These are phyloP conservation scores for Pelosia muscerda DNA, from an alignment of 2,888 invertebrate species.

Conservation along the genomic window DNA sequence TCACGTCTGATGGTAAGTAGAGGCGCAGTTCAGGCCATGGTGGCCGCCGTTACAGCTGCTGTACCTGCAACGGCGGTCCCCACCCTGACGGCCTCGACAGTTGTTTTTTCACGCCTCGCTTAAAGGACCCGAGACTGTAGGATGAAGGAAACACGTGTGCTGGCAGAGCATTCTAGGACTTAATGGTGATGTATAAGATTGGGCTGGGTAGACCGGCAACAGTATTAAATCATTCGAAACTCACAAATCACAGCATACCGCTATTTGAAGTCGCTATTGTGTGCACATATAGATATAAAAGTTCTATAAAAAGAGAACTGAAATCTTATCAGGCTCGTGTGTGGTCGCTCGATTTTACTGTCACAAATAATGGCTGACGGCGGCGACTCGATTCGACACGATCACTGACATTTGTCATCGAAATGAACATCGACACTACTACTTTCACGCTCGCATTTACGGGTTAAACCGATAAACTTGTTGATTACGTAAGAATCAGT, in stretches of 20 bases:
- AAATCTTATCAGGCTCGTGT: conserved; percentile 46
- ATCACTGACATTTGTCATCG: conserved; percentile 54
- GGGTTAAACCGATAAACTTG: conserved; percentile 43
- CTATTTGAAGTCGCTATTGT: not conserved
- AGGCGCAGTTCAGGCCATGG: too few species aligned
- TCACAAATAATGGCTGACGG: conserved; percentile 46
- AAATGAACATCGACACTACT: conserved; percentile 25
- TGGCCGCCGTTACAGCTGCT: too few species aligned
- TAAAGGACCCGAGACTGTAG: too few species aligned
- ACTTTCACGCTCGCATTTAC: conserved; percentile 43
- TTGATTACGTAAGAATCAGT: conserved; percentile 24
- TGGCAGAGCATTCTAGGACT: too few species aligned
- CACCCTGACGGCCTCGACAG: too few species aligned
- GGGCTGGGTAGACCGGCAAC: too few species aligned
- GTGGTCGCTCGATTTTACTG: conserved; percentile 40
- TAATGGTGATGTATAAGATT: too few species aligned
- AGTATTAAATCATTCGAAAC: not conserved
- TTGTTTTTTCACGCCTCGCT: too few species aligned
- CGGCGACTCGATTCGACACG: conserved; percentile 33
- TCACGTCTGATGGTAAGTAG: too few species aligned
- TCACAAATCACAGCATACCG: not conserved
- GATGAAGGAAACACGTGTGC: too few species aligned
- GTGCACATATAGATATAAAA: not conserved
- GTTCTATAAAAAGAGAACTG: conserved; percentile 30
- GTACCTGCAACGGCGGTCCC: too few species aligned